Conservation (phyloP, 2,797 vertebrate species). For the Melanotaenia boesemani region DNA sequence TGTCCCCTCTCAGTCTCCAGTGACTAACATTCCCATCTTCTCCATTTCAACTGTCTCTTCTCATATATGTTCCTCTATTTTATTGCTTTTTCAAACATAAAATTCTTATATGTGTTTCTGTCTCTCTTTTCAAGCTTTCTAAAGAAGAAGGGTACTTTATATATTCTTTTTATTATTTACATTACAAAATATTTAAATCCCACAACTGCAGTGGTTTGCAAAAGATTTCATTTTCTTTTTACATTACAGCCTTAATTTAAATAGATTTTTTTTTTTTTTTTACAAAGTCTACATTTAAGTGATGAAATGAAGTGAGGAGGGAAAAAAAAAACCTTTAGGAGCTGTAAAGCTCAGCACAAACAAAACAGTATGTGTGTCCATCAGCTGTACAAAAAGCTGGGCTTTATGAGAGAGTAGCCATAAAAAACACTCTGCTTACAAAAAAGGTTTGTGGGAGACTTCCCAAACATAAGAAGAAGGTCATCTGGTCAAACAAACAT, state of each 20-base stretch:
- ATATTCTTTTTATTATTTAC: background rate
- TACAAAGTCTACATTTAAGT: no score
- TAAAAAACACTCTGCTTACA: no score
- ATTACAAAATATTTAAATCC: conserved; percentile 8
- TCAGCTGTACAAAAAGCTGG: no score
- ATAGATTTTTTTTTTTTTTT: no score
- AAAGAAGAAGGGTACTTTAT: background rate
- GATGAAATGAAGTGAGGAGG: no score
- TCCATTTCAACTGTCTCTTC: background rate
- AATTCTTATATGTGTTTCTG: background rate
- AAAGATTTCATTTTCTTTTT: no score
- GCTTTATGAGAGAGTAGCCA: no score
- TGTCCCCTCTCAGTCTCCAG: conserved; percentile 5
- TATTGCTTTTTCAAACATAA: conserved; percentile 2
- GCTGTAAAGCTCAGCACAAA: no score
- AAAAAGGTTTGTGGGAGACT: no score
- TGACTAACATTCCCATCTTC: background rate
- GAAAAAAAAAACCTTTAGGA: no score
- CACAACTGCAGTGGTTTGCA: background rate
- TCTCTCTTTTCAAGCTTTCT: background rate
- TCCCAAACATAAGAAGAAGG: background rate
- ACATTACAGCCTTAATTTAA: no score
- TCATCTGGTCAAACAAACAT: background rate
- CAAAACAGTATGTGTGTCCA: no score
- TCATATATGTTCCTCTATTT: background rate